Percentiles rank a stretch among this genome's conserved stretches.
Conservation (phyloP, 2,888 invertebrate genomes). For the Drosophila meridiana region DNA sequence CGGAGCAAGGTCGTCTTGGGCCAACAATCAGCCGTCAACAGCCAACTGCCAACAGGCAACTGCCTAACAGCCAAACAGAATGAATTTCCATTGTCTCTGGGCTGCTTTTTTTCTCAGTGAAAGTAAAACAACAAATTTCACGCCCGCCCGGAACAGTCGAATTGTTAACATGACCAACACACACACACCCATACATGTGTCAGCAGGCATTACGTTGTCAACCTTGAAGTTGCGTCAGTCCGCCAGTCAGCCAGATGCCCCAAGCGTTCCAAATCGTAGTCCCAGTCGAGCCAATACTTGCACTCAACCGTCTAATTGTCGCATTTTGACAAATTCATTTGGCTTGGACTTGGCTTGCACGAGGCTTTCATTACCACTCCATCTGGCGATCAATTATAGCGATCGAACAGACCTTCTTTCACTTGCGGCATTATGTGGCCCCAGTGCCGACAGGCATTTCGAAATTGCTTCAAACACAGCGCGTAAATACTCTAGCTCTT, state of each 20-base stretch:
- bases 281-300: constrained; percentile 1
- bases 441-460: constrained; percentile 35
- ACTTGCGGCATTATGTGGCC: constrained; percentile 65
- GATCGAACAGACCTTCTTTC: constrained; percentile 60
- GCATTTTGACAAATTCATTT: constrained; percentile 74
- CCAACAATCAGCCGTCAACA: constrained; percentile 1
- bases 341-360: constrained; percentile 34
- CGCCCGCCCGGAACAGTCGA: constrained; percentile 64
- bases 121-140: constrained; percentile 67
- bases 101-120: constrained; percentile 48
- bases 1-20: constrained; percentile 59
- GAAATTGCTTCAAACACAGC: neutral
- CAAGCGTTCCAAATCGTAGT: constrained; percentile 4
- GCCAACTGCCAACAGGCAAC: neutral
- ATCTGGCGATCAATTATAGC: constrained; percentile 36
- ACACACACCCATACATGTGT: constrained; percentile 11
- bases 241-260: constrained; percentile 18
- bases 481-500: constrained; percentile 25
- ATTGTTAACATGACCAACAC: constrained; percentile 32
- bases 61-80: constrained; percentile 54
- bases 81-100: constrained; percentile 68
- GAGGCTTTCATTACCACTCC: constrained; percentile 66
- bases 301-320: constrained; percentile 64
- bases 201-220: constrained; percentile 39
- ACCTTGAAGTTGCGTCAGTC: constrained; percentile 72